Base-by-base conservation (phyloP, 2,797 vertebrate genomes). In the Gephyroberyx darwinii region DNA sequence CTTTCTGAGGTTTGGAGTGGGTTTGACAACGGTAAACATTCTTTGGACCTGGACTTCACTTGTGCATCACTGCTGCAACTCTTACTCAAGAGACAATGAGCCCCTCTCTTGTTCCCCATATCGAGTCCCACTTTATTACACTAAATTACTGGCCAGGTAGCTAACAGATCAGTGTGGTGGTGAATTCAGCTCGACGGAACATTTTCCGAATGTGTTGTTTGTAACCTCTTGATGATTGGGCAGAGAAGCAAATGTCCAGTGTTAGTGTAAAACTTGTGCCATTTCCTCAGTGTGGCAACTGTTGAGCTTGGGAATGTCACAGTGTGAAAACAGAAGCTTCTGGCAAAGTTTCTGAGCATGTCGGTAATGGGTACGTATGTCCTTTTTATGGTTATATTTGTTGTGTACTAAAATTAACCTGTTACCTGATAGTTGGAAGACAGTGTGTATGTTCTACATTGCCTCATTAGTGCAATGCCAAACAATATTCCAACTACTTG, bases 351-450 rank as follows among this genome's bases (percentile, higher is more conserved):
- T 82, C 68, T 74, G 66, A 79, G 64, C 66, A 55, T 70, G 68
- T 74, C 53, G 68, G 53, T 73, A 65, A 77, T 58, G 12, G 58
- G 69, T 72, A 31, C 68, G 41, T 71, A n/a, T 33, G 30, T 77
- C 35, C 41, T 74, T 35, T 60, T 54, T 57, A 19, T 35, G 39
- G 13, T 63, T 26, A 22, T 41, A 13, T 69, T 51, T 67, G 8
- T 79, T 30, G 54, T 61, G 53, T 67, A 58, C 64, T 66, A 54
- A 82, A 26, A 80, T 77, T 56, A 56, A 74, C 55, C 82, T 78
- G 64, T 83, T 80, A 70, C 61, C 45, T 65, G 73, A 58, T 58
- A 53, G 71, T 74, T 74, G 70, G 48, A 77, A 75, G 71, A 68
- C 41, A 2, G 58, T 52, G 8, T 67, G n/a, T 53, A 39, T 72